phyloP scores from a whole-genome alignment of 2,797 vertebrate genomes.

The Poeciliopsis infans region DNA sequence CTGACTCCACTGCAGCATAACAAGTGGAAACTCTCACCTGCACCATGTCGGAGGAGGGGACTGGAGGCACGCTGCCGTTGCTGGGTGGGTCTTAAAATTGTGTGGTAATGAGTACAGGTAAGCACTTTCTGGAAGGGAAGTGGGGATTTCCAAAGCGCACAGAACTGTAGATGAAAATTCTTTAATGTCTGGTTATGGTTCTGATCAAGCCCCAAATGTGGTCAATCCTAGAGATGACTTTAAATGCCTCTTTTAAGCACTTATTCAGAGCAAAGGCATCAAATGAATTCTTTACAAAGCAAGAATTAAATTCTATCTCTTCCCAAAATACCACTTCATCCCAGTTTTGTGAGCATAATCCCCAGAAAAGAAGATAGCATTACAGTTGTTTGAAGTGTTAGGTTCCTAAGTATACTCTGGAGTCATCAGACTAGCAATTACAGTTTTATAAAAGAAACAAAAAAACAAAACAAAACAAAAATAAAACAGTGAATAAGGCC shows the following conservation, averaged over 20 bases:
- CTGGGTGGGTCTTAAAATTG: constrained; percentile 48
- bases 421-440: constrained; percentile 45
- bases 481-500: constrained; percentile 36
- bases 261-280: background rate
- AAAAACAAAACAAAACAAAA: constrained; percentile 3
- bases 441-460: constrained; percentile 39
- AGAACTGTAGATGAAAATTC: background rate
- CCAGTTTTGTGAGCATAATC: background rate
- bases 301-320: background rate
- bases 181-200: background rate
- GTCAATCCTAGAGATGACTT: background rate
- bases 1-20: constrained; percentile 62
- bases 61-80: constrained; percentile 34
- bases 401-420: constrained; percentile 18
- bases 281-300: background rate
- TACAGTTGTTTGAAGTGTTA: constrained; percentile 9
- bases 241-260: background rate
- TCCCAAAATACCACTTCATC: background rate
- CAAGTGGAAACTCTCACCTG: constrained; percentile 74
- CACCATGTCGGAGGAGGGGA: constrained; percentile 55
- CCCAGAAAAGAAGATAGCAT: constrained; percentile 20
- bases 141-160: constrained; percentile 12
- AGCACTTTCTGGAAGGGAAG: background rate
- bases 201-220: background rate
- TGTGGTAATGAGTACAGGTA: constrained; percentile 4